A percentile compares a stretch with the other conserved stretches of the same genome.
phyloP scores from a whole-genome alignment of 2,888 invertebrate genomes.

The Hirtodrosophila alboralis region DNA sequence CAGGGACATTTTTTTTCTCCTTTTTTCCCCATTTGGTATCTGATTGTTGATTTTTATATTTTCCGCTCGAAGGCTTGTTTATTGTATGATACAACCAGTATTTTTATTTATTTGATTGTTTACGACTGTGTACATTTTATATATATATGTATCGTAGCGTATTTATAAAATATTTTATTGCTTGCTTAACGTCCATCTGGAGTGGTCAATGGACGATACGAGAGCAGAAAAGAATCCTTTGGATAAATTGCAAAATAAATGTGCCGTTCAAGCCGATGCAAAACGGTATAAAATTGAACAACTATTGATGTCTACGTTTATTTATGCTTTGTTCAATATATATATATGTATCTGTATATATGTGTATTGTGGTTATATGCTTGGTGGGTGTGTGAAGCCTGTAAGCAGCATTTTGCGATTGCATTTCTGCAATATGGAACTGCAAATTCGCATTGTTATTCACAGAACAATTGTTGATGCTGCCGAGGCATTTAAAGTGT shows the following conservation, averaged over 20 bases:
- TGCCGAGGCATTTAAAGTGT: conserved; percentile 26
- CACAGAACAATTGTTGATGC: conserved; percentile 34
- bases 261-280: conserved; percentile 40
- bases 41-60: conserved; percentile 22
- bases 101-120: conserved; percentile 69
- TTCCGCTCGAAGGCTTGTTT: conserved; percentile 23
- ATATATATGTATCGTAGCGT: conserved; percentile 39
- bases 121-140: conserved; percentile 42
- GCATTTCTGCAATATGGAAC: conserved; percentile 60
- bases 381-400: conserved; percentile 40
- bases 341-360: conserved; percentile 1
- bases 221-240: conserved; percentile 19
- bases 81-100: conserved; percentile 33
- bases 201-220: conserved; percentile 18
- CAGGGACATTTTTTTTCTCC: neutral
- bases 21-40: conserved; percentile 1
- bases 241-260: conserved; percentile 63
- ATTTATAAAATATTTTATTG: conserved; percentile 38
- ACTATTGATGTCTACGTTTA: conserved; percentile 68
- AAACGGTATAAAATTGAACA: conserved; percentile 60
- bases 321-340: conserved; percentile 55
- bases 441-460: conserved; percentile 59
- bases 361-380: conserved; percentile 6
- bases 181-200: conserved; percentile 7
- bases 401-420: conserved; percentile 56